A percentile compares a stretch with the other conserved stretches of the same genome.
These are phyloP conservation scores for Leptoclinus maculatus DNA, from an alignment of 2,797 vertebrate genomes.

Conservation along the genomic window DNA sequence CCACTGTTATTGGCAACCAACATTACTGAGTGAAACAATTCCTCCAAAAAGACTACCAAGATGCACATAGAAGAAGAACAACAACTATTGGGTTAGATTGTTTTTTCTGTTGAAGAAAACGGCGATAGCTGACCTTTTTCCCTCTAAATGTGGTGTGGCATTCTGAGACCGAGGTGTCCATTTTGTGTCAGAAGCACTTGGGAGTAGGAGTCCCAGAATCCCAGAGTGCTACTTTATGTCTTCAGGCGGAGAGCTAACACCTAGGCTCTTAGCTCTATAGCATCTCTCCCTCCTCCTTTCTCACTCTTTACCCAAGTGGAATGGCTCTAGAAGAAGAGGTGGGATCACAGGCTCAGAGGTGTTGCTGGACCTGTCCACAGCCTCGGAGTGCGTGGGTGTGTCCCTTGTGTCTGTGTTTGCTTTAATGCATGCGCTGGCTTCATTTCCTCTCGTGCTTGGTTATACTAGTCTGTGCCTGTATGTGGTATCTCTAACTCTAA, in stretches of 20 bases:
- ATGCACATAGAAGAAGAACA: neutral
- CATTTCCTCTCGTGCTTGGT: neutral
- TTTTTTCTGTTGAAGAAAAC: constrained; percentile 6
- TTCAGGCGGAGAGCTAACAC: constrained; percentile 75
- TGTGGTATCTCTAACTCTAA: neutral
- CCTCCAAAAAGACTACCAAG: neutral
- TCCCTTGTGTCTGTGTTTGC: constrained; percentile 5
- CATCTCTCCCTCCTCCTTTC: constrained; percentile 66
- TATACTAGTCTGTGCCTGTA: neutral
- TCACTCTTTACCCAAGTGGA: constrained; percentile 60
- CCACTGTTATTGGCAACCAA: neutral
- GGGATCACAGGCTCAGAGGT: constrained; percentile 72
- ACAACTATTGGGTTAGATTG: neutral
- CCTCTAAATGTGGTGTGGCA: constrained; percentile 65
- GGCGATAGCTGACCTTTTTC: constrained; percentile 56
- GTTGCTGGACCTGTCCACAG: constrained; percentile 75
- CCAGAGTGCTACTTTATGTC: constrained; percentile 80
- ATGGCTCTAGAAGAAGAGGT: constrained; percentile 51
- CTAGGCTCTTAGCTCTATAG: constrained; percentile 81
- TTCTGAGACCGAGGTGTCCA: constrained; percentile 63
- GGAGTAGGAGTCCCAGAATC: constrained; percentile 60
- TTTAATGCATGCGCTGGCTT: neutral
- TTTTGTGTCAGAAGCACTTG: constrained; percentile 74
- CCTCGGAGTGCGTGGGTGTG: constrained; percentile 19
- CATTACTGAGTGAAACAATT: neutral